Conservation (phyloP, 2,888 invertebrate genomes). For the Athripsodes cinereus region DNA sequence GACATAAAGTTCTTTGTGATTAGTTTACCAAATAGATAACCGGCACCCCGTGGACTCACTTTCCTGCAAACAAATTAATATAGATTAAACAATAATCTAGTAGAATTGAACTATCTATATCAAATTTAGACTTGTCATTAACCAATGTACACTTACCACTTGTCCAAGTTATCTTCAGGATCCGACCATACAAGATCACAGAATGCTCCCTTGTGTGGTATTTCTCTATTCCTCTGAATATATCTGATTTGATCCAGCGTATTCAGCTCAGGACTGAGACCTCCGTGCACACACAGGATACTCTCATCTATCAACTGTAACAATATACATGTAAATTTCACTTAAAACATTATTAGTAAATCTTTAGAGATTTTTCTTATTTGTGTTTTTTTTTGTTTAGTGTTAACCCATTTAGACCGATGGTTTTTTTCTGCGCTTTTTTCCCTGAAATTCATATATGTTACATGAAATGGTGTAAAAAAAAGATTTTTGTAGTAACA, state of each 20-base stretch:
- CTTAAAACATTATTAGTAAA: too few relatives aligned
- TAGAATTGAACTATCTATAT: too few relatives aligned
- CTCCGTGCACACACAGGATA: constrained; percentile 96
- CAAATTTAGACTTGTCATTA: too few relatives aligned
- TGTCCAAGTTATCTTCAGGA: constrained; percentile 68
- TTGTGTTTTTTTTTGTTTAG: too few relatives aligned
- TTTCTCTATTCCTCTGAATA: constrained; percentile 94
- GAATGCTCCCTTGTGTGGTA: constrained; percentile 97
- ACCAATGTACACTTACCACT: neutral
- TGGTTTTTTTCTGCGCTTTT: too few relatives aligned
- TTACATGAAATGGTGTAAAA: too few relatives aligned
- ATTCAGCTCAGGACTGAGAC: constrained; percentile 93
- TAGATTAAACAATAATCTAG: too few relatives aligned
- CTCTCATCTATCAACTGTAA: constrained; percentile 92
- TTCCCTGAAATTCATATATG: too few relatives aligned
- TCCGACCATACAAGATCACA: constrained; percentile 99
- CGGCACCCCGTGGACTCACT: constrained; percentile 93
- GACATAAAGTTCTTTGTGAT: constrained; percentile 93
- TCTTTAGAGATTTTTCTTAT: too few relatives aligned
- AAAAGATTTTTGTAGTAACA: too few relatives aligned
- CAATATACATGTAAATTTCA: too few relatives aligned
- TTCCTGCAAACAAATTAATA: constrained; percentile 47
- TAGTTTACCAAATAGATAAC: constrained; percentile 93
- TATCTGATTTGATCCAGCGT: constrained; percentile 95
- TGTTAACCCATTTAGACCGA: too few relatives aligned